Percentiles rank a stretch among this genome's conserved stretches.
Conservation (phyloP, 2,888 invertebrate genomes). For the Melanophora roralis region DNA sequence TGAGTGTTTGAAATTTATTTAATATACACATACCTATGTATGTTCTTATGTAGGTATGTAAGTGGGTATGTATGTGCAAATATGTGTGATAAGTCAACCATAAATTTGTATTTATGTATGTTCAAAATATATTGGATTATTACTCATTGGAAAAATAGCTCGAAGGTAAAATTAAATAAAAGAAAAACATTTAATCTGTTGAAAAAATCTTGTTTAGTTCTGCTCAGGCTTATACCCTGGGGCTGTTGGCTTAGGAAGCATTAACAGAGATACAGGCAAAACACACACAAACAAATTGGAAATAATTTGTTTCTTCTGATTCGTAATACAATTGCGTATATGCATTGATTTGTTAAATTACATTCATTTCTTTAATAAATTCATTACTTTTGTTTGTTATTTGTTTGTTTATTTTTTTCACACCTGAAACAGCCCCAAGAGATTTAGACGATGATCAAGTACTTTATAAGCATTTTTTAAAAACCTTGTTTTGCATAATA, state of each 20-base stretch:
- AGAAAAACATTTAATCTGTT: conserved; percentile 42
- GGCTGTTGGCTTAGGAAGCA: conserved; percentile 26
- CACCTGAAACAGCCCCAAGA: background rate
- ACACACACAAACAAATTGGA: background rate
- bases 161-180: conserved; percentile 21
- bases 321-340: background rate
- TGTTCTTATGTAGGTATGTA: background rate
- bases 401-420: background rate
- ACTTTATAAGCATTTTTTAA: background rate
- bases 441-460: background rate
- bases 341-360: conserved; percentile 26
- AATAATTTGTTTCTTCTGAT: background rate
- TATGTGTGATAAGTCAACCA: background rate
- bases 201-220: conserved; percentile 30
- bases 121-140: background rate
- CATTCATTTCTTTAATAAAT: background rate
- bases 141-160: conserved; percentile 37
- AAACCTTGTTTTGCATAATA: background rate
- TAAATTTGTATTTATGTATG: background rate
- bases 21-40: too few relatives aligned
- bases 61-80: conserved; percentile 5
- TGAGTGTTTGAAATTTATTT: too few relatives aligned
- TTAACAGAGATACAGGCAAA: background rate
- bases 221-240: conserved; percentile 35
- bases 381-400: background rate